These are phyloP conservation scores for Propithecus perrieri DNA, from an alignment of 2,797 vertebrate genomes.

Conservation along the genomic window DNA sequence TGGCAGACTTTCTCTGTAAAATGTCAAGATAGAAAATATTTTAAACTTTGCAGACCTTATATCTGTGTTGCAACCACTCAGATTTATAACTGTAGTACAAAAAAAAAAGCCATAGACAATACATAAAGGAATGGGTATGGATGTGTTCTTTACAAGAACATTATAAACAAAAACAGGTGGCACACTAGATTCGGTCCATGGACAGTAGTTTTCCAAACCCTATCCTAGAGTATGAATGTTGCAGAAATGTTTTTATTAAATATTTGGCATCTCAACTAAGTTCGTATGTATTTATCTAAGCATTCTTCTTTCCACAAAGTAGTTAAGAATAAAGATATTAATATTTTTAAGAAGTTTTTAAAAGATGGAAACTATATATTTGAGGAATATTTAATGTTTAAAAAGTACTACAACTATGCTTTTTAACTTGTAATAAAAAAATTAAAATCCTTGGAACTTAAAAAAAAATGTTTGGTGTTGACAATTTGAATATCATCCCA, in stretches of 20 bases:
- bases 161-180: conserved; percentile 22
- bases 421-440: neutral
- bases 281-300: neutral
- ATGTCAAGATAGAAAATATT: neutral
- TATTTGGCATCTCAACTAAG: neutral
- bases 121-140: neutral
- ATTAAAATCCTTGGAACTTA: neutral
- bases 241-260: neutral
- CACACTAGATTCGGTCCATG: neutral
- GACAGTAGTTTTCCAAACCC: neutral
- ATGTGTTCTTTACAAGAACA: neutral
- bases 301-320: neutral
- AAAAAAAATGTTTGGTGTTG: neutral
- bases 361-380: neutral
- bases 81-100: neutral
- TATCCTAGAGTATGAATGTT: neutral
- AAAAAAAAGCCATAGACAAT: neutral
- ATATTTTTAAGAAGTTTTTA: neutral
- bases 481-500: neutral
- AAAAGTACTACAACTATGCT: neutral
- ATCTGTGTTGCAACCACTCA: neutral
- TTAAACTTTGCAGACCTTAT: neutral
- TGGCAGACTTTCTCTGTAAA: neutral
- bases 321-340: neutral
- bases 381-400: neutral